These are phyloP conservation scores for Brachionichthys hirsutus DNA, from an alignment of 2,113 vertebrate species.

Conservation along the genomic window DNA sequence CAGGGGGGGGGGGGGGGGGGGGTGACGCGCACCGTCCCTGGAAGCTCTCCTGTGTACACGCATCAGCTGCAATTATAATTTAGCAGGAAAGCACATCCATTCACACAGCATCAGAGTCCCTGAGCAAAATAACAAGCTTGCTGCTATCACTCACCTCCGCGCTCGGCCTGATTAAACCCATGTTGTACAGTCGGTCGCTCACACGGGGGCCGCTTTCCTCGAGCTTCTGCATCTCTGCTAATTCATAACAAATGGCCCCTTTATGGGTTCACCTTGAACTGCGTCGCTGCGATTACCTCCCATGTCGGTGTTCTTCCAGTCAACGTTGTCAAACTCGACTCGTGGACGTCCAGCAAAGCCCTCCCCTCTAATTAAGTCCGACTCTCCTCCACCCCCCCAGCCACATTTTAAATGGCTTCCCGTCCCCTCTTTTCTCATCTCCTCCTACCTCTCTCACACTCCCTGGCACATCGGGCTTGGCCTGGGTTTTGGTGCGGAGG, in stretches of 20 bases:
- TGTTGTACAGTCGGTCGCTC: slow-evolving; percentile 51
- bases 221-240: slow-evolving; percentile 45
- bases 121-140: slow-evolving; percentile 69
- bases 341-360: slow-evolving; percentile 26
- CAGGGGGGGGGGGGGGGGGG: slow-evolving; percentile 36
- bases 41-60: slow-evolving; percentile 64
- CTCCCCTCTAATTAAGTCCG: slow-evolving; percentile 41
- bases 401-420: slow-evolving; percentile 23
- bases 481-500: slow-evolving; percentile 60
- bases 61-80: slow-evolving; percentile 74
- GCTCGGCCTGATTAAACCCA: slow-evolving; percentile 68
- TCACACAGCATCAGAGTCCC: slow-evolving; percentile 61
- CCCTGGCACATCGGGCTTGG: slow-evolving; percentile 44
- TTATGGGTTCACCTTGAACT: slow-evolving; percentile 56
- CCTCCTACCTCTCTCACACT: slow-evolving; percentile 26
- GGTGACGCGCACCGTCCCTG: slow-evolving; percentile 24
- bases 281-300: slow-evolving; percentile 35
- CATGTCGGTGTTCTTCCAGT: slow-evolving; percentile 50
- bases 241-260: slow-evolving; percentile 58
- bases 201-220: slow-evolving; percentile 34
- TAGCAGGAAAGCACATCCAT: slow-evolving; percentile 68
- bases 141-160: slow-evolving; percentile 68
- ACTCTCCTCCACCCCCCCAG: slow-evolving; percentile 6
- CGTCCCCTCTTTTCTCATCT: slow-evolving; percentile 29
- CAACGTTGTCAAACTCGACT: slow-evolving; percentile 41